Base-by-base conservation (phyloP, 2,113 vertebrate species). In the Tringa solitaria region DNA sequence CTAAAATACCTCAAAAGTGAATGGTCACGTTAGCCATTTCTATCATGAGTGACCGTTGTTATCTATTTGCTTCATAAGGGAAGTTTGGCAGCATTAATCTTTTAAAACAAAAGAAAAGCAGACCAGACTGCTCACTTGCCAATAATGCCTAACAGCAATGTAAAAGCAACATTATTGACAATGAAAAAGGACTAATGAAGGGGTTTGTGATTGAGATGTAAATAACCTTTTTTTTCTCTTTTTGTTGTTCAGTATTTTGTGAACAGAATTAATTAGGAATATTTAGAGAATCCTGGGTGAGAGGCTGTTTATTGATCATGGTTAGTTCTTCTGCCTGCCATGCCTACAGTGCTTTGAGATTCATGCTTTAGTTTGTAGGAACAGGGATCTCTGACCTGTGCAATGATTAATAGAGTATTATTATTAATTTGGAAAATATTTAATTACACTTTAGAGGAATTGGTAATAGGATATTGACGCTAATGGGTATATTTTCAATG, bases 191-290 rank as follows among this genome's bases (percentile, higher is more conserved):
- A 53, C 46, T 74, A 37, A 88, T 51, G 50, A 74, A 69, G 16
- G 9, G 13, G 6, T 14, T 73, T 68, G 23, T 56, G 83, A 77
- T 4, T 74, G 60, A 90, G 46, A 90, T 90, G 60, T 56, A 84
- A 94, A 92, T 88, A 65, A 80, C 1, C 8, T 53, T 53, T 53
- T 50, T 17, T 51, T 51, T 20, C 24, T 30, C 45, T 79, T 77
- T 60, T 37, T 80, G 18, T 65, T 82, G 4, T 54, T 91, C 18
- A 17, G 51, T 67, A 56, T 86, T 95, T 95, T 95, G 51, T 72
- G 59, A 86, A 78, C 8, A 86, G 35, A 92, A 90, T 88, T 90
- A 80, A 78, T 67, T 15, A 56, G n/a, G 28, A 94, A 70, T 70
- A 74, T 93, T 73, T 82, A 57, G 28, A 80, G 50, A 90, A 70